Evolutionary conservation across 2,888 invertebrate genomes (phyloP).

Genomic region (Philereme transversata): DNA sequence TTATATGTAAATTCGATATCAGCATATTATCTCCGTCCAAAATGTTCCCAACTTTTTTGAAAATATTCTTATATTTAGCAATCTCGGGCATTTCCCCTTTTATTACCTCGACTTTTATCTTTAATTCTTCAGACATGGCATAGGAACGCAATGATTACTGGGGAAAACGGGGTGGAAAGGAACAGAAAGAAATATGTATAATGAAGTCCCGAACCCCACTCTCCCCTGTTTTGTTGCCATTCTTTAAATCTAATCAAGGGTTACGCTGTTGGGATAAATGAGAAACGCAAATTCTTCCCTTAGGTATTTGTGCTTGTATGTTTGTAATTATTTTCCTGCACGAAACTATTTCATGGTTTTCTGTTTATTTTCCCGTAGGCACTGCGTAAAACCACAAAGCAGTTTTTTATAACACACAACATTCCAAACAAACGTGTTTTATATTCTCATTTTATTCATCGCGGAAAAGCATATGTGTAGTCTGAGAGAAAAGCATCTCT

Average conservation of each 20-base stretch:
- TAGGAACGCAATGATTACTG: slow-evolving; percentile 63
- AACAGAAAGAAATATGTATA: slow-evolving; percentile 63
- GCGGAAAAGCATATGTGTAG: too few species aligned
- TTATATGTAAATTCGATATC: slow-evolving; percentile 63
- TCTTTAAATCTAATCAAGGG: slow-evolving; percentile 65
- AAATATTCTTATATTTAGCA: slow-evolving; percentile 63
- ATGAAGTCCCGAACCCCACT: slow-evolving; percentile 62
- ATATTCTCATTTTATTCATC: too few species aligned
- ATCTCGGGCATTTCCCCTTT: slow-evolving; percentile 60
- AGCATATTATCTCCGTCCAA: slow-evolving; percentile 56
- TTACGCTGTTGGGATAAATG: slow-evolving; percentile 42
- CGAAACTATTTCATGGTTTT: slow-evolving; percentile 17
- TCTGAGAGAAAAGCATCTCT: too few species aligned
- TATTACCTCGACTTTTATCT: slow-evolving; percentile 65
- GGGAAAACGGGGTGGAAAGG: slow-evolving; percentile 54
- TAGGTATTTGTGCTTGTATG: slow-evolving; percentile 37
- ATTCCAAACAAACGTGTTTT: too few species aligned
- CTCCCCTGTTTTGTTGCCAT: slow-evolving; percentile 59
- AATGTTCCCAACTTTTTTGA: slow-evolving; percentile 53
- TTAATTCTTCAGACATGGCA: slow-evolving; percentile 63
- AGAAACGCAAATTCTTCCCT: slow-evolving; percentile 40
- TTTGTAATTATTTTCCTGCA: slow-evolving; percentile 34
- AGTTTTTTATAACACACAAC: too few species aligned
- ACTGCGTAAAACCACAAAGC: not conserved
- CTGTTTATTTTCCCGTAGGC: not conserved